Base-by-base conservation (phyloP, 2,888 invertebrate genomes). In the Agonum fuliginosum region DNA sequence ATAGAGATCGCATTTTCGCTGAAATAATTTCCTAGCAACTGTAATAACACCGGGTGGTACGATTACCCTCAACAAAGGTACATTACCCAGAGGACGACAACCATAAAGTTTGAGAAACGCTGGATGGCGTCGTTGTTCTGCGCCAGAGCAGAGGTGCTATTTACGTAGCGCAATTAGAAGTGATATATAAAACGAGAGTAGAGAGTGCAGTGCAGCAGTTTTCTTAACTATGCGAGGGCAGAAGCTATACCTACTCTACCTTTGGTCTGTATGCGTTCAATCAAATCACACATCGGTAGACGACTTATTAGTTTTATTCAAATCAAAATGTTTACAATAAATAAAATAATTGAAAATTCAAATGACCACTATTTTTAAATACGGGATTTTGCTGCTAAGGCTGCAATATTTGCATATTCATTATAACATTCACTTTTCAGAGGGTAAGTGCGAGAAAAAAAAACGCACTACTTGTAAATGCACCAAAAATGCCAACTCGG, bases 61-160 rank as follows among this genome's bases (percentile, higher is more conserved):
- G 67, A 67, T 67, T 67, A 67, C 37, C 17, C 67, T 20, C 54
- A 67, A 37, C 37, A 37, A 37, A 37, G 37, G 22, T 67, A 67
- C 67, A 67, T 67, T 67, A 67, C 46, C 70, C 43, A 46, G 27
- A 27, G 46, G 46, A 70, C 46, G 70, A 46, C 30, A 41, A 20
- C 30, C 43, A 70, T 70, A 70, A 70, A 70, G 70, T 70, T 70
- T 70, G 70, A 46, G 70, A 70, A 46, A 43, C 70, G 46, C 46
- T 46, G 46, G 62, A 24, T 62, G 17, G 30, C 48, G 70, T 43
- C 46, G 27, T 43, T 46, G 70, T 70, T 43, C 70, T 24, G 70
- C 27, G 43, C 46, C 12, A 27, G 46, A 46, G 70, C 48, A 75
- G 67, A 75, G 75, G 75, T 75, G 75, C 75, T 67, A 75, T 75